These are phyloP conservation scores for Lycophotia porphyrea DNA, from an alignment of 2,888 invertebrate genomes.

Conservation along the genomic window DNA sequence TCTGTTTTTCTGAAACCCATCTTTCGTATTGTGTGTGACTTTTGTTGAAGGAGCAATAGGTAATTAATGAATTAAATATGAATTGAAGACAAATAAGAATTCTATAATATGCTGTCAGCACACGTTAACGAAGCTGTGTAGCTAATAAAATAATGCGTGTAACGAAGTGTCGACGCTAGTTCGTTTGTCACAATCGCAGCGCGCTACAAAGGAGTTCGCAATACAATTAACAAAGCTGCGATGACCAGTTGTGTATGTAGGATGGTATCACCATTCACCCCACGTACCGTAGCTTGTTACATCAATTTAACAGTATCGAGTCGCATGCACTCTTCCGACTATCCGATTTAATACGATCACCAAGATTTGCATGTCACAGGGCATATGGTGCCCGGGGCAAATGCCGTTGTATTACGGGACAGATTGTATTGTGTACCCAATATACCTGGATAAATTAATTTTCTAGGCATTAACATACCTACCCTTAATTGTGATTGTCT, in stretches of 20 bases:
- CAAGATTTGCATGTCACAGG: slow-evolving; percentile 90
- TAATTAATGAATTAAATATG: slow-evolving; percentile 1
- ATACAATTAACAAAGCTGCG: slow-evolving; percentile 80
- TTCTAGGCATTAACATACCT: slow-evolving; percentile 69
- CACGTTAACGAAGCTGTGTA: slow-evolving; percentile 36
- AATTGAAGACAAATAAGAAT: background rate
- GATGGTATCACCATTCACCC: slow-evolving; percentile 71
- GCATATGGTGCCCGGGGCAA: slow-evolving; percentile 77
- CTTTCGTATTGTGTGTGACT: background rate
- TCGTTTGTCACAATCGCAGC: slow-evolving; percentile 74
- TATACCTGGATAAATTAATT: slow-evolving; percentile 80
- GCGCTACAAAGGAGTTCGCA: slow-evolving; percentile 78
- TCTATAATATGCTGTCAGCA: background rate
- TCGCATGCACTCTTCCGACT: slow-evolving; percentile 80
- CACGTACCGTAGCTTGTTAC: slow-evolving; percentile 82
- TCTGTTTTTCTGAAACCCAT: background rate
- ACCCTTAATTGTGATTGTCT: slow-evolving; percentile 63
- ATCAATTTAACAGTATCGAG: slow-evolving; percentile 82
- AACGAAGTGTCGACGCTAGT: slow-evolving; percentile 65
- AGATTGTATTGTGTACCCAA: slow-evolving; percentile 77
- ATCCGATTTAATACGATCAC: slow-evolving; percentile 88
- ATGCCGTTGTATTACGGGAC: slow-evolving; percentile 78
- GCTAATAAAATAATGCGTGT: slow-evolving; percentile 62
- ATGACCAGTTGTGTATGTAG: slow-evolving; percentile 71
- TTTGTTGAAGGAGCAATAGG: background rate